Percentiles rank a stretch among this genome's conserved stretches.
phyloP scores from a whole-genome alignment of 2,113 vertebrate genomes.

The Castor canadensis region DNA sequence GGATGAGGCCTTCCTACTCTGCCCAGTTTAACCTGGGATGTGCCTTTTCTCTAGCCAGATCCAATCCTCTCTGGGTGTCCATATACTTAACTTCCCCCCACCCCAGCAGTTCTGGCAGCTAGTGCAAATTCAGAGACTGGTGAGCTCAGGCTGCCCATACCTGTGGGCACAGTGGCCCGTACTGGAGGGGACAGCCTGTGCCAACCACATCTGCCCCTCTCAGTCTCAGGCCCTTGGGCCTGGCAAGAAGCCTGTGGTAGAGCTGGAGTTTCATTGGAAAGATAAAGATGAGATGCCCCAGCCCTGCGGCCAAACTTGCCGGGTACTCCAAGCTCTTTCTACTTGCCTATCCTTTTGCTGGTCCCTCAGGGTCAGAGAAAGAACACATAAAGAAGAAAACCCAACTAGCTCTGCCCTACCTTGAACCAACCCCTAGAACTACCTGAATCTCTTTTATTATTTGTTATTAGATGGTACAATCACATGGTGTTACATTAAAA shows the following conservation, averaged over 20 bases:
- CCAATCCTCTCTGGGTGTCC: not conserved
- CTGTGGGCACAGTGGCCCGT: not conserved
- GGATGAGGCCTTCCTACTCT: not conserved
- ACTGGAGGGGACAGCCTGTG: not conserved
- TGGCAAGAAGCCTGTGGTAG: not conserved
- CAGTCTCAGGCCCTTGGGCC: rapidly evolving
- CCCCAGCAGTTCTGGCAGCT: not conserved
- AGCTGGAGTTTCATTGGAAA: not conserved
- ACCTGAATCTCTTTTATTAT: not conserved
- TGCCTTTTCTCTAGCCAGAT: not conserved
- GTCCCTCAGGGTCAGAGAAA: not conserved
- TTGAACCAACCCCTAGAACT: not conserved
- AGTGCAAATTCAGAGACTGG: not conserved
- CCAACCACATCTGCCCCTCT: not conserved
- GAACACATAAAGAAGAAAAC: not conserved
- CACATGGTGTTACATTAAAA: not conserved
- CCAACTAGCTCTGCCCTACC: not conserved
- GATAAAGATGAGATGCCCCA: not conserved
- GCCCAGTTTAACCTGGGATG: no score
- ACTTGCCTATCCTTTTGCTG: not conserved
- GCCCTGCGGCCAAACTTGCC: not conserved
- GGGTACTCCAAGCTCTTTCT: not conserved
- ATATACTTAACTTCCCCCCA: not conserved
- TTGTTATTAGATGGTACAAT: not conserved
- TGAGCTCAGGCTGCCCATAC: not conserved